Evolutionary conservation across 2,888 invertebrate species (phyloP).

Genomic region (Mythimna albipuncta): DNA sequence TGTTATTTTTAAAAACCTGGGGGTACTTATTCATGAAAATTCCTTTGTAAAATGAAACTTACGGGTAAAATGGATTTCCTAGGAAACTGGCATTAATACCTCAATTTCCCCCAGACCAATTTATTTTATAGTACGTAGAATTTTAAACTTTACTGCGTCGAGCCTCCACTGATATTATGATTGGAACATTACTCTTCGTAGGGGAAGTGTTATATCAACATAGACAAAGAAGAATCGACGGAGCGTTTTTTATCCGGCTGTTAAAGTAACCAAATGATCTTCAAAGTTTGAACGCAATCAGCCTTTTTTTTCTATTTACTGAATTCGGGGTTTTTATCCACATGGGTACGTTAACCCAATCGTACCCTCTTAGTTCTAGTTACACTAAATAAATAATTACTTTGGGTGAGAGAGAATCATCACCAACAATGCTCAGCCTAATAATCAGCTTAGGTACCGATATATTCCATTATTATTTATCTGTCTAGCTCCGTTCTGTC

Average conservation of each 20-base stretch:
- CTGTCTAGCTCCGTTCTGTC: too few species aligned
- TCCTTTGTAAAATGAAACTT: neutral
- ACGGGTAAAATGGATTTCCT: neutral
- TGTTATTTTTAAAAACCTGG: too few species aligned
- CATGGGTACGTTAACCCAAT: too few species aligned
- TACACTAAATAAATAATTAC: too few species aligned
- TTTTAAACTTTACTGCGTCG: neutral
- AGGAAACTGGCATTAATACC: neutral
- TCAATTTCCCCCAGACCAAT: slow-evolving; percentile 5
- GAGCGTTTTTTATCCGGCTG: neutral
- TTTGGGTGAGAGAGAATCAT: too few species aligned
- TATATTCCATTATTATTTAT: too few species aligned
- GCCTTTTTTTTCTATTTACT: too few species aligned
- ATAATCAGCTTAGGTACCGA: too few species aligned
- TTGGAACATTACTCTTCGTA: slow-evolving; percentile 26
- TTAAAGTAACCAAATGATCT: neutral
- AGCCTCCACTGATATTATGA: slow-evolving; percentile 5
- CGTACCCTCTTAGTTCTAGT: too few species aligned
- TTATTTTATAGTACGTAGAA: neutral
- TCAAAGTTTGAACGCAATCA: too few species aligned
- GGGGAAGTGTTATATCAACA: neutral
- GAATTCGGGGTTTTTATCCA: too few species aligned
- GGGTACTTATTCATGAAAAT: neutral
- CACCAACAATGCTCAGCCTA: too few species aligned
- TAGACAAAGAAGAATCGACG: neutral